These are phyloP conservation scores for Vimba vimba DNA, from an alignment of 2,113 vertebrate species.

Conservation along the genomic window DNA sequence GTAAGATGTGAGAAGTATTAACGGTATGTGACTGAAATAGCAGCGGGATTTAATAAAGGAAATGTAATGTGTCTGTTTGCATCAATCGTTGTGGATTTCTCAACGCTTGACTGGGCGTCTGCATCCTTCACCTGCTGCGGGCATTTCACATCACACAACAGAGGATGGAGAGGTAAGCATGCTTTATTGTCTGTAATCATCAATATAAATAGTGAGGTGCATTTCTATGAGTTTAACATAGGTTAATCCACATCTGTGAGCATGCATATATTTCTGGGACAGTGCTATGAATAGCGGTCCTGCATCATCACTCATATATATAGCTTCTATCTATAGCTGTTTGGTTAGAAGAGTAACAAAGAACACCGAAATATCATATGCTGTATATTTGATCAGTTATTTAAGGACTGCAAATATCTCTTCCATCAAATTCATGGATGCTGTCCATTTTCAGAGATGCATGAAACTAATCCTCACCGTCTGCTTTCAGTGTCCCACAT, in stretches of 20 bases:
- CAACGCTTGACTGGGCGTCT: constrained; percentile 18
- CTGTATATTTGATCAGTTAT: neutral
- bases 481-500: constrained; percentile 16
- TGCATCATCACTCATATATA: neutral
- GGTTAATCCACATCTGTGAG: neutral
- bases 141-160: constrained; percentile 3
- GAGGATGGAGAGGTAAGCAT: constrained; percentile 49
- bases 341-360: neutral
- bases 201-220: neutral
- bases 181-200: neutral
- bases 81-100: neutral
- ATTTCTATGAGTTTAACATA: neutral
- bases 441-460: neutral
- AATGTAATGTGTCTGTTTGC: constrained; percentile 13
- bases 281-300: neutral
- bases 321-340: neutral
- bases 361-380: neutral
- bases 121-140: constrained; percentile 36
- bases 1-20: constrained; percentile 51
- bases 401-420: neutral
- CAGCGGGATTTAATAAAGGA: too few relatives aligned
- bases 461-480: constrained; percentile 18
- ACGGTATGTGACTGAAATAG: neutral
- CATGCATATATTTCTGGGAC: neutral
- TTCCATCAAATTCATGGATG: neutral